Evolutionary conservation across 2,888 invertebrate genomes (phyloP), one percentile per base, ranked within the genome.

Genomic region (Stegana nigrithorax): DNA sequence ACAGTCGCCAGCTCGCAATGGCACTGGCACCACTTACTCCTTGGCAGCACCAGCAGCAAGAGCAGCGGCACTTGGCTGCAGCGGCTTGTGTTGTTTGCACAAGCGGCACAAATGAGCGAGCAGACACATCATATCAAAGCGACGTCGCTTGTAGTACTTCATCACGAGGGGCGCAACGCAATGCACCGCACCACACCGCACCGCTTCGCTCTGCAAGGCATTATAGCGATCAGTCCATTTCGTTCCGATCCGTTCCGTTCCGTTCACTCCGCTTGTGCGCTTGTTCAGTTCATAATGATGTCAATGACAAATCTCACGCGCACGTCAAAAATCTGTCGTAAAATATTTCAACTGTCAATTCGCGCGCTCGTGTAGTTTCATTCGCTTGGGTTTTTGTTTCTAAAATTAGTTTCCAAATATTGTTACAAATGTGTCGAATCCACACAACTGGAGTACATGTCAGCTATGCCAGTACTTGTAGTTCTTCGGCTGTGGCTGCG

Each of bases 241-340:
- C n/a, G n/a, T n/a, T n/a, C n/a, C 42, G 42, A 42, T 19, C 12
- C n/a, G 42, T 42, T n/a, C n/a, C 42, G 42, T 19, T 42, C 42
- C 42, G 19, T 19, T 42, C 17, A 8, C 42, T 12, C 8, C 42
- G 39, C 12, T 39, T 39, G 39, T 8, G 39, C 39, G 39, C 14
- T 39, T 14, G 39, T 12, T 14, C 2, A 69, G 65, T 66, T 70
- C 73, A 71, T 76, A 79, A 82, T 77, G 75, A 82, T 78, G 81
- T 83, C 82, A 82, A 82, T 83, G 82, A 82, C 83, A 82, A 82
- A 82, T 83, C 82, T 81, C 82, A 79, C 69, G 72, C 78, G 73
- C 80, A 83, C 81, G 82, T 82, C 82, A 82, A 82, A 82, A 82
- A 80, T 83, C 80, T 77, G 74, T 75, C 73, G 75, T 73, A 71